Evolutionary conservation across 2,797 vertebrate genomes (phyloP).

Genomic region (Chiroxiphia lanceolata): DNA sequence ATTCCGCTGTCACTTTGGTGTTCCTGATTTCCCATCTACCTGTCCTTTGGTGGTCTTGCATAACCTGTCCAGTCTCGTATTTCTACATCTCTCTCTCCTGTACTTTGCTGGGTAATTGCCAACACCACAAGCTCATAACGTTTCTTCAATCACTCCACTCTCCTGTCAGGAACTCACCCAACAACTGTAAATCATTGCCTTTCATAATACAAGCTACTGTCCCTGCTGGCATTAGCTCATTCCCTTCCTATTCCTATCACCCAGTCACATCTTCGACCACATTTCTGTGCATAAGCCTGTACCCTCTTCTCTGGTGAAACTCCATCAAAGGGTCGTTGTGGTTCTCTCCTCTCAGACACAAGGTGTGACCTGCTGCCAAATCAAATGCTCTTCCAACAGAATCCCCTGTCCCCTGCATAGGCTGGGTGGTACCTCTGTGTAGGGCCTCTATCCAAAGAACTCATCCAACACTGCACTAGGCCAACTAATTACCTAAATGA

Average conservation of each 20-base stretch:
- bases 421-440: background rate
- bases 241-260: background rate
- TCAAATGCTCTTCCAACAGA: background rate
- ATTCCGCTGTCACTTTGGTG: background rate
- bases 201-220: background rate
- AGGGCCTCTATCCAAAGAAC: background rate
- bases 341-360: background rate
- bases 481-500: background rate
- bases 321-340: background rate
- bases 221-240: background rate
- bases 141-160: background rate
- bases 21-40: background rate
- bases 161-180: background rate
- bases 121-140: background rate
- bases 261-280: background rate
- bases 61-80: background rate
- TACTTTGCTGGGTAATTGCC: background rate
- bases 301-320: background rate
- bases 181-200: background rate
- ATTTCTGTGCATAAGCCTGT: background rate
- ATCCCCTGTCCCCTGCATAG: background rate
- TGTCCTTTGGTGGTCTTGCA: background rate
- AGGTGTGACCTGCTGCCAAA: background rate
- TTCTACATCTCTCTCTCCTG: background rate
- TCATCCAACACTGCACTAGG: background rate